Conservation (phyloP, 2,888 invertebrate species). For the Odontothrips loti region DNA sequence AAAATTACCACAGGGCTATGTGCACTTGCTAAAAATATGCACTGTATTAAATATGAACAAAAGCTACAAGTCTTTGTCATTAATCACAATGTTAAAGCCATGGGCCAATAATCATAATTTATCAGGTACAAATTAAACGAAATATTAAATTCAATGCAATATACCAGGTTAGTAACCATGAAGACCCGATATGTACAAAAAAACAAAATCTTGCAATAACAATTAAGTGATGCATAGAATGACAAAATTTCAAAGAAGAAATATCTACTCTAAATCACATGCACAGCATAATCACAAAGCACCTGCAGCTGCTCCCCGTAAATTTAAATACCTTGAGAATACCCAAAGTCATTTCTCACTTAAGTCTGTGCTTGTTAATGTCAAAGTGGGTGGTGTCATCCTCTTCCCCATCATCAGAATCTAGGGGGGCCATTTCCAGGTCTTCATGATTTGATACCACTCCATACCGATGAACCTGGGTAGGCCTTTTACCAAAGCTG, state of each 20-base stretch:
- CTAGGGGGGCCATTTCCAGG: constrained; percentile 49
- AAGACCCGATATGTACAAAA: neutral
- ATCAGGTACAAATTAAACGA: neutral
- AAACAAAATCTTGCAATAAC: neutral
- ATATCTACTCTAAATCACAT: neutral
- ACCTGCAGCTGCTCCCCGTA: neutral
- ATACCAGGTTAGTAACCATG: neutral
- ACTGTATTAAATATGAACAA: neutral
- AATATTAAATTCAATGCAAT: neutral
- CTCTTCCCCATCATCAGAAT: constrained; percentile 49
- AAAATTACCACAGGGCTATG: too few species aligned
- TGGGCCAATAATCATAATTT: neutral
- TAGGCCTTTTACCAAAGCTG: constrained; percentile 45
- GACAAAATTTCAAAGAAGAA: neutral
- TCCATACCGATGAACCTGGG: constrained; percentile 49
- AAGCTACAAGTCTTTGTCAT: neutral
- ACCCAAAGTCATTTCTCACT: neutral
- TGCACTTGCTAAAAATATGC: neutral
- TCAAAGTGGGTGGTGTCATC: constrained; percentile 49
- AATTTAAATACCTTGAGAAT: neutral
- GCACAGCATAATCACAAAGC: neutral
- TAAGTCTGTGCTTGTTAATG: constrained; percentile 42
- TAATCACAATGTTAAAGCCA: neutral
- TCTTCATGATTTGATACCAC: constrained; percentile 48
- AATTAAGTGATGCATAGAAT: neutral